Conservation (phyloP, 64 coral and sea anemone genomes). For the Porites lutea region DNA sequence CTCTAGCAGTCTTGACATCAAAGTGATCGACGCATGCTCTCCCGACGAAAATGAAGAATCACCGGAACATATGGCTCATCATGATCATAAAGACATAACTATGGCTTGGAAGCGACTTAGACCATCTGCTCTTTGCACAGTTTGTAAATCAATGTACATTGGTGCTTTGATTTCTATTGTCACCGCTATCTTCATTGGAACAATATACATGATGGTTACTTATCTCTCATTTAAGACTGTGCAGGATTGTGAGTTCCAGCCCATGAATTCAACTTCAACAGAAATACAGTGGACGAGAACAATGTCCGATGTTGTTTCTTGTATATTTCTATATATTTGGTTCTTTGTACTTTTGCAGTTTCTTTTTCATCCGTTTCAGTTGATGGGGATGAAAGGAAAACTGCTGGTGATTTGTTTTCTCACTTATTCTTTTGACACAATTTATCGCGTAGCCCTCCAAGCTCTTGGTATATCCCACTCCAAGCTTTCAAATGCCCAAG, state of each 20-base stretch:
- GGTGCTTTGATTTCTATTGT: neutral
- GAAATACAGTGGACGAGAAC: neutral
- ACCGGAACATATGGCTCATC: neutral
- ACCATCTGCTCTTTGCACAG: neutral
- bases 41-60: neutral
- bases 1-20: neutral
- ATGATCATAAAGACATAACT: neutral
- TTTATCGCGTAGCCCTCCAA: neutral
- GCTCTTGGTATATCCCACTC: neutral
- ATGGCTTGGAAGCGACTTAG: constrained; percentile 21
- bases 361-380: neutral
- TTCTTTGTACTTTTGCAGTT: neutral
- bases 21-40: neutral
- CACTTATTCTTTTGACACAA: neutral
- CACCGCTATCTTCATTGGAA: neutral
- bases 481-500: neutral
- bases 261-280: neutral
- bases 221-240: neutral
- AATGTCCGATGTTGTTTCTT: neutral
- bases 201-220: neutral
- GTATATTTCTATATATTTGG: neutral
- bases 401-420: neutral
- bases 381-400: neutral
- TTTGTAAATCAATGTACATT: neutral
- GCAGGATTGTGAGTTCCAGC: neutral